These are phyloP conservation scores for Tachina fera DNA, from an alignment of 2,888 invertebrate genomes.

Conservation along the genomic window DNA sequence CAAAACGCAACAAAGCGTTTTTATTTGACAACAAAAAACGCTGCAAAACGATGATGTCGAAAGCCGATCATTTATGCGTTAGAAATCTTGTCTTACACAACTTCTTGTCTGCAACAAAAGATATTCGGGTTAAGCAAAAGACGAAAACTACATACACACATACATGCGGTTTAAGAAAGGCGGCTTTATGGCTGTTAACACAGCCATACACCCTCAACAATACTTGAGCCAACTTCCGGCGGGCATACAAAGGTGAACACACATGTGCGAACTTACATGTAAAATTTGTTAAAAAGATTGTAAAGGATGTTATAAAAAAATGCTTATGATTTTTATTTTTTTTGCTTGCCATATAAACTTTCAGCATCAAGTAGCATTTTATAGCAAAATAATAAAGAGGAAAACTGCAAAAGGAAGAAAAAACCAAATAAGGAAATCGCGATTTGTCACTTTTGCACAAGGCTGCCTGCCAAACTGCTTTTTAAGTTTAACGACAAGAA, in stretches of 20 bases:
- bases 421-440: constrained; percentile 72
- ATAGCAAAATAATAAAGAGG: constrained; percentile 30
- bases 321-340: constrained; percentile 34
- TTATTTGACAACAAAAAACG: constrained; percentile 46
- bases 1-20: constrained; percentile 52
- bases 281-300: constrained; percentile 68
- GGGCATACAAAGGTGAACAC: constrained; percentile 68
- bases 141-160: constrained; percentile 24
- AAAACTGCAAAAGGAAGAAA: constrained; percentile 21
- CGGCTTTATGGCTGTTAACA: constrained; percentile 45
- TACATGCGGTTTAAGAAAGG: constrained; percentile 41
- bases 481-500: neutral
- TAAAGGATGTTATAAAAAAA: constrained; percentile 64
- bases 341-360: constrained; percentile 57
- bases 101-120: constrained; percentile 28
- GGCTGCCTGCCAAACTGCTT: constrained; percentile 39
- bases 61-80: constrained; percentile 53
- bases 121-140: constrained; percentile 28
- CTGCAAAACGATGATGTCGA: constrained; percentile 41
- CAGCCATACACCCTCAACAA: constrained; percentile 16
- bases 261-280: neutral
- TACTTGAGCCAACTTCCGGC: constrained; percentile 69
- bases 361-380: constrained; percentile 52
- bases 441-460: constrained; percentile 72
- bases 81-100: constrained; percentile 60